Conservation (phyloP, 2,888 invertebrate genomes). For the Ypsolopha scabrella region DNA sequence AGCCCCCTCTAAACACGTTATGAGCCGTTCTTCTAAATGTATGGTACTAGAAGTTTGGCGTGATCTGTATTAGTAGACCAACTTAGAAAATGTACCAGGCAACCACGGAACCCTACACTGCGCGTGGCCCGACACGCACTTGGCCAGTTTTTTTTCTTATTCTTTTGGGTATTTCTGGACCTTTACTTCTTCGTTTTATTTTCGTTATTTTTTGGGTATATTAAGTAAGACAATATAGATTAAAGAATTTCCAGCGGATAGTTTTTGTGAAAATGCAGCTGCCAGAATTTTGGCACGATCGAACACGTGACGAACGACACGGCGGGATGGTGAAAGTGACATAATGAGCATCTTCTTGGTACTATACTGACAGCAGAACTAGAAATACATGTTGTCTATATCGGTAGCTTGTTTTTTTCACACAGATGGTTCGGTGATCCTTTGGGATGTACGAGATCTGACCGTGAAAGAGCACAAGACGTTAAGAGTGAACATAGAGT, state of each 20-base stretch:
- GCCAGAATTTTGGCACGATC: background rate
- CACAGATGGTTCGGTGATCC: conserved; percentile 83
- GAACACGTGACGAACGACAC: background rate
- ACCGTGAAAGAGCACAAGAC: conserved; percentile 80
- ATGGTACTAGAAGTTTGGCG: too few species aligned
- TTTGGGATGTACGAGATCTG: conserved; percentile 87
- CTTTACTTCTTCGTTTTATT: too few species aligned
- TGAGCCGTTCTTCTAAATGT: too few species aligned
- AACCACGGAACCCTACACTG: too few species aligned
- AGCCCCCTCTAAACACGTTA: too few species aligned
- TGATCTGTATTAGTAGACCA: too few species aligned
- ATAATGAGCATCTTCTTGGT: background rate
- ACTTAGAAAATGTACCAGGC: too few species aligned
- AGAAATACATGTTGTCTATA: background rate
- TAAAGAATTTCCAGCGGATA: background rate
- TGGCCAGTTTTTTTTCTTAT: too few species aligned
- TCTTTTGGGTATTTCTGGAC: too few species aligned
- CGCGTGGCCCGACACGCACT: too few species aligned
- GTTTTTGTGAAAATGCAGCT: background rate
- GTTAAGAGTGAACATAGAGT: conserved; percentile 84
- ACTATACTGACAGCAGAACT: background rate
- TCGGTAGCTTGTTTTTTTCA: background rate
- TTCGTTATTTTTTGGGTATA: background rate
- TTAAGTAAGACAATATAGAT: background rate
- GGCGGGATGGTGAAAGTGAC: conserved; percentile 1